Evolutionary conservation across 2,113 vertebrate species (phyloP), one percentile per base, ranked within the genome.

Genomic region (Electrona antarctica): DNA sequence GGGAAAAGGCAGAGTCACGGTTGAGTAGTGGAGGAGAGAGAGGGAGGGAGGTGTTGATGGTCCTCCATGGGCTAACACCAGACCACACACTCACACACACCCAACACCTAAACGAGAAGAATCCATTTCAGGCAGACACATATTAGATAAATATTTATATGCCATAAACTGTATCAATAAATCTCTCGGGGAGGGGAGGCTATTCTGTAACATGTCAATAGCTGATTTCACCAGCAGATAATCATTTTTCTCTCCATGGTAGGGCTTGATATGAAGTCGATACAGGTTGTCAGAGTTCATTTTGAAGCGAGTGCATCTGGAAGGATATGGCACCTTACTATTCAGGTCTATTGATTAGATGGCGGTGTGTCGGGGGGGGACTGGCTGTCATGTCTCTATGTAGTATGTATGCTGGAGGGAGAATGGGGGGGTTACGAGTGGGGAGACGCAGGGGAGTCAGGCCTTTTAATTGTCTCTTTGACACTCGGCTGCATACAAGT

Each of bases 91-190:
- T 93, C 89, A 90, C 90, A 91, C 88, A 90, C 93, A 93, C 90
- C 85, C 61, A 80, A 87, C 84, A 87, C 54, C 79, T 77, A 70
- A 72, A 83, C 71, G 15, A 80, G 94, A 96, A 76, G 94, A 90
- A 93, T 93, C 92, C 94, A 95, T 95, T 95, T 94, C 93, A 94
- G 93, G 94, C 92, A 95, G 95, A 96, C 95, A 96, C 94, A 93
- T 95, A 95, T 95, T 94, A 96, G 95, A 98, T 98, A 97, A 96
- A 98, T 97, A 97, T 98, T 97, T 96, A 97, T 97, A 95, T 93
- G 91, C 64, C 93, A 97, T 96, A 95, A 97, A 95, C 94, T 94
- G 88, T 96, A 95, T 97, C 96, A 95, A 97, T 97, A 95, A 93
- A 92, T 92, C 94, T 84, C 67, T 45, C 10, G 52, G 86, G 93